These are phyloP conservation scores for Musca domestica DNA, from an alignment of 1,140 invertebrate genomes.

Conservation along the genomic window DNA sequence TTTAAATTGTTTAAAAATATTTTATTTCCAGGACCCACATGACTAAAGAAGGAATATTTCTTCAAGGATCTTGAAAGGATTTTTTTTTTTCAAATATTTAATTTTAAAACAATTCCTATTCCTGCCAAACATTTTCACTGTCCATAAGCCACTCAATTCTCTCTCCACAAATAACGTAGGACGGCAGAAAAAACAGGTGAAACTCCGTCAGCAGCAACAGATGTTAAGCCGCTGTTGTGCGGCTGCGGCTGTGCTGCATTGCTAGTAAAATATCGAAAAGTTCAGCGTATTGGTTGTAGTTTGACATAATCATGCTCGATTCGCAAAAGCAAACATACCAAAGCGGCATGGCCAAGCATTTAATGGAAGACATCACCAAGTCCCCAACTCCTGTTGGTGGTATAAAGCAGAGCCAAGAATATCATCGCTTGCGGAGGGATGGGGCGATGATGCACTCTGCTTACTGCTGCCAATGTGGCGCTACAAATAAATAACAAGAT, in stretches of 20 bases:
- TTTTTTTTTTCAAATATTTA: too few species aligned
- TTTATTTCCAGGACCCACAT: too few species aligned
- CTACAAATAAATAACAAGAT: conserved; percentile 21
- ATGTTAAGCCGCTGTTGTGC: too few species aligned
- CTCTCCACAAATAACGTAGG: too few species aligned
- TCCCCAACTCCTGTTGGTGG: neutral
- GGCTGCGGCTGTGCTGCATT: too few species aligned
- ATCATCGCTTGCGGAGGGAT: neutral
- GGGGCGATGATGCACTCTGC: neutral
- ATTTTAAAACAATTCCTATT: too few species aligned
- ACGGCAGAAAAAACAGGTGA: neutral
- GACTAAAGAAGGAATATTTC: too few species aligned
- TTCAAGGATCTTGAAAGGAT: too few species aligned
- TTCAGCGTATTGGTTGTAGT: neutral
- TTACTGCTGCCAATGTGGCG: conserved; percentile 14
- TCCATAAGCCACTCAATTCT: too few species aligned
- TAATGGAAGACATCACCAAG: neutral
- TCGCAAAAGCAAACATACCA: neutral
- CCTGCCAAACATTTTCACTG: too few species aligned
- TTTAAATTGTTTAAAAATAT: too few species aligned
- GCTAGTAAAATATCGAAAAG: too few species aligned
- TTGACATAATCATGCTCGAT: neutral
- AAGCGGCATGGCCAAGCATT: neutral
- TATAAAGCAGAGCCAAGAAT: neutral
- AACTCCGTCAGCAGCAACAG: neutral